phyloP scores from a whole-genome alignment of 2,888 invertebrate species.

The Craniophora ligustri region DNA sequence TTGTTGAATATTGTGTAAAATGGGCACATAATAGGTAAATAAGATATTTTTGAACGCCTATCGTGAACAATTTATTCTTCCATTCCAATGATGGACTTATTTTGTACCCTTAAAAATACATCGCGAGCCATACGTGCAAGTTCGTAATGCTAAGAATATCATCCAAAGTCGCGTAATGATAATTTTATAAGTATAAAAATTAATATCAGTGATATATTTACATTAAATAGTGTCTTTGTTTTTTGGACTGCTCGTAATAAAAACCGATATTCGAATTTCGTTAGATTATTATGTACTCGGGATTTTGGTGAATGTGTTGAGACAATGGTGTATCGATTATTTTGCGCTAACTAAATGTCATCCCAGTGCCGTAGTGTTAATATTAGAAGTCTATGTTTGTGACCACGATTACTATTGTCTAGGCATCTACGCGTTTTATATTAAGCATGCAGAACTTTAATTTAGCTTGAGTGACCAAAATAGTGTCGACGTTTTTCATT shows the following conservation, averaged over 20 bases:
- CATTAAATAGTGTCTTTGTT: conserved; percentile 60
- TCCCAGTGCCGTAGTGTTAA: conserved; percentile 87
- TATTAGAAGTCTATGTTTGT: conserved; percentile 88
- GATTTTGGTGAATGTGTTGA: conserved; percentile 84
- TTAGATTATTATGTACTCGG: conserved; percentile 71
- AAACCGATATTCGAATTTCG: conserved; percentile 53
- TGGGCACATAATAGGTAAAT: conserved; percentile 89
- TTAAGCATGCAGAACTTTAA: conserved; percentile 82
- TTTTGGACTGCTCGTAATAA: conserved; percentile 47
- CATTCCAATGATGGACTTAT: conserved; percentile 46
- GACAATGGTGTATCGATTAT: conserved; percentile 89
- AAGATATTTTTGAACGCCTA: conserved; percentile 61
- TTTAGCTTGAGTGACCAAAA: conserved; percentile 84
- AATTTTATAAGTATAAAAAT: conserved; percentile 75
- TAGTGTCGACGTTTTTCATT: conserved; percentile 78
- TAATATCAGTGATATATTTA: conserved; percentile 78
- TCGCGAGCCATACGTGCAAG: conserved; percentile 71
- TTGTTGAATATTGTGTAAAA: conserved; percentile 84
- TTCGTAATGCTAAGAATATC: conserved; percentile 85
- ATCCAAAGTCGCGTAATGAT: conserved; percentile 82
- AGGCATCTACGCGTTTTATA: conserved; percentile 87
- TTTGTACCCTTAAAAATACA: conserved; percentile 73
- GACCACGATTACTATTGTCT: conserved; percentile 85
- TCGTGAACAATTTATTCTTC: conserved; percentile 28
- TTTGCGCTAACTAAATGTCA: conserved; percentile 88